These are phyloP conservation scores for Stictonetta naevosa DNA, from an alignment of 2,113 vertebrate genomes.

Conservation along the genomic window DNA sequence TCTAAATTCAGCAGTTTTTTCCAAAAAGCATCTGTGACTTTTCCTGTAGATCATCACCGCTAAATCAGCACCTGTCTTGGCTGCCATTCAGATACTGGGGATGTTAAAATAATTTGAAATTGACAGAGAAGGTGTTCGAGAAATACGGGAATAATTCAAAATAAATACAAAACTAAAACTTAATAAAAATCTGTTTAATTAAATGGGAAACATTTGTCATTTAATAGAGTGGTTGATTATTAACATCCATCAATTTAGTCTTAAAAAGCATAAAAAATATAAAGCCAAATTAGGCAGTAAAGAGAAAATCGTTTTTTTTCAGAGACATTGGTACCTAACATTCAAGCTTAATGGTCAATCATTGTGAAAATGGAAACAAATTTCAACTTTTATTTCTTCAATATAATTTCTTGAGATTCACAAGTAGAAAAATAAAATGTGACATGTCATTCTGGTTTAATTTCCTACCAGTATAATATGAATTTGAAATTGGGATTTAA, in stretches of 20 bases:
- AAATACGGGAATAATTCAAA: background rate
- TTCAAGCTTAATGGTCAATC: background rate
- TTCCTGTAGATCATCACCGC: background rate
- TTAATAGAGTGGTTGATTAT: background rate
- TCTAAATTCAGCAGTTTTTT: background rate
- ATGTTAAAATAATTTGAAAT: background rate
- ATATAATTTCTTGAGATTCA: background rate
- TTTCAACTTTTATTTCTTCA: background rate
- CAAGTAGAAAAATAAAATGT: background rate
- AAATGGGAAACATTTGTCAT: background rate
- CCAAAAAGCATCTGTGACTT: background rate
- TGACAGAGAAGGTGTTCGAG: background rate
- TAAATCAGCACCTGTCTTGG: background rate
- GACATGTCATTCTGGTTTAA: background rate
- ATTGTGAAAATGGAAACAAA: background rate
- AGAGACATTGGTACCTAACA: background rate
- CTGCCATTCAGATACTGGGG: background rate
- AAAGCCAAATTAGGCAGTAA: background rate
- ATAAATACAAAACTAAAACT: background rate
- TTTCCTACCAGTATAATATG: background rate
- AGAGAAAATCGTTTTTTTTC: background rate
- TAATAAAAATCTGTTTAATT: background rate
- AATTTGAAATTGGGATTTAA: background rate
- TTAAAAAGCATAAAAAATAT: background rate
- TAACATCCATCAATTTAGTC: background rate